Evolutionary conservation across 2,888 invertebrate species (phyloP), one percentile per base, ranked within the genome.

Genomic region (Lasius platythorax): DNA sequence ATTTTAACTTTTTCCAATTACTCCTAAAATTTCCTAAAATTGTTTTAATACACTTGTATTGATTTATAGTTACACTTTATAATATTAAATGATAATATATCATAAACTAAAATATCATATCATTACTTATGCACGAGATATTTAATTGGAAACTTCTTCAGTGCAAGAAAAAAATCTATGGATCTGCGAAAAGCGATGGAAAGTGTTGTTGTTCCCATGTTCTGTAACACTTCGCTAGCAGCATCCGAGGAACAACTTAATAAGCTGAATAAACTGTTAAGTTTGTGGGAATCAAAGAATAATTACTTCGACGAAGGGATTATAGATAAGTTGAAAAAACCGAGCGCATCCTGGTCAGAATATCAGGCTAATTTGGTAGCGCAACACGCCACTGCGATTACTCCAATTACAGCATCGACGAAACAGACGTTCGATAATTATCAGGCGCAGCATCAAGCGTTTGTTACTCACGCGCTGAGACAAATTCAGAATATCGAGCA

Each of bases 171-270:
- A 96, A 98, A 98, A 96, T 98, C 98, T 86, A 98, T 98, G 95
- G 98, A 98, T 95, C 96, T 99, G 95, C 98, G 99, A 96, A 97
- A 98, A 95, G 97, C 98, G 94, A 96, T 99, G 95, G 99, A 99
- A 96, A 97, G 97, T 94, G 98, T 99, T 93, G 99, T 99, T 92
- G 98, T 99, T 93, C 99, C 99, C 92, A 98, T 99, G 97, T 99
- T 99, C 96, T 99, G 99, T 96, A 98, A 98, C 95, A 97, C 99
- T 67, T 96, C 96, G 95, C 95, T 96, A 96, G 97, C 97, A 90
- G 98, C 98, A 58, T 97, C 97, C 28, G 98, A 98, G 84, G 99
- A 99, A 81, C 98, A 99, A 95, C 97, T 98, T 93, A 96, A 96
- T 91, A 99, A 99, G 96, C 96, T 99, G 87, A 98, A 98, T 94